Evolutionary conservation across 2,888 invertebrate species (phyloP).

Genomic region (Yponomeuta plumbellus): DNA sequence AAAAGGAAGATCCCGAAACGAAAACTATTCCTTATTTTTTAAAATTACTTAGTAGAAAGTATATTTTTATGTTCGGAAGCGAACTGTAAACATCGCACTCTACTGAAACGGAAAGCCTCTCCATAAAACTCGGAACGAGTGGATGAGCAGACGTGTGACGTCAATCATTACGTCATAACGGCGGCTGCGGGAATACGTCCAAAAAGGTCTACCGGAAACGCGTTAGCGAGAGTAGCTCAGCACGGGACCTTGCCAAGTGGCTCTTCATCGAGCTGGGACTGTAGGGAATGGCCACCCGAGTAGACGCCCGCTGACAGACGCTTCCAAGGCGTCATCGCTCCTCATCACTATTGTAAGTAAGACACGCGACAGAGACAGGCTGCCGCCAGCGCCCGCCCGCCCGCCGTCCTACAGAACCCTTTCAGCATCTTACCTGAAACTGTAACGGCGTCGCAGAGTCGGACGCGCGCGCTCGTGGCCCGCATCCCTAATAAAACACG

Average conservation of each 20-base stretch:
- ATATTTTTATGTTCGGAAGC: background rate
- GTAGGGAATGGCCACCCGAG: conserved; percentile 1
- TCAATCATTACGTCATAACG: conserved; percentile 21
- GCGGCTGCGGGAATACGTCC: conserved; percentile 17
- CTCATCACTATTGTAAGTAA: conserved; percentile 55
- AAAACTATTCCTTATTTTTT: background rate
- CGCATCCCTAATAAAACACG: conserved; percentile 44
- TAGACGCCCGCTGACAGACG: conserved; percentile 42
- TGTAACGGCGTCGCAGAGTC: conserved; percentile 35
- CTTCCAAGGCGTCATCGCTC: conserved; percentile 43
- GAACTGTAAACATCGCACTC: background rate
- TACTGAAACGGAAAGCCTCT: conserved; percentile 2
- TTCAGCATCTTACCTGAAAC: conserved; percentile 34
- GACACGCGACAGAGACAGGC: conserved; percentile 50
- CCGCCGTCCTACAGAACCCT: conserved; percentile 2
- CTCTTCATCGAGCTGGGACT: conserved; percentile 24
- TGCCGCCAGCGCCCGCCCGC: conserved; percentile 33
- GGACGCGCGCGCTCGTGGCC: background rate
- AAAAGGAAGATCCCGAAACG: background rate
- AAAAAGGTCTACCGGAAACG: conserved; percentile 35
- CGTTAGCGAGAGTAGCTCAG: conserved; percentile 26
- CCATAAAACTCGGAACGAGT: conserved; percentile 3
- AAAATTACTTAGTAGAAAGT: background rate
- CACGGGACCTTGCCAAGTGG: conserved; percentile 41
- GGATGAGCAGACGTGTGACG: conserved; percentile 11